Evolutionary conservation across 2,113 vertebrate species (phyloP).

Genomic region (Zapornia atra): DNA sequence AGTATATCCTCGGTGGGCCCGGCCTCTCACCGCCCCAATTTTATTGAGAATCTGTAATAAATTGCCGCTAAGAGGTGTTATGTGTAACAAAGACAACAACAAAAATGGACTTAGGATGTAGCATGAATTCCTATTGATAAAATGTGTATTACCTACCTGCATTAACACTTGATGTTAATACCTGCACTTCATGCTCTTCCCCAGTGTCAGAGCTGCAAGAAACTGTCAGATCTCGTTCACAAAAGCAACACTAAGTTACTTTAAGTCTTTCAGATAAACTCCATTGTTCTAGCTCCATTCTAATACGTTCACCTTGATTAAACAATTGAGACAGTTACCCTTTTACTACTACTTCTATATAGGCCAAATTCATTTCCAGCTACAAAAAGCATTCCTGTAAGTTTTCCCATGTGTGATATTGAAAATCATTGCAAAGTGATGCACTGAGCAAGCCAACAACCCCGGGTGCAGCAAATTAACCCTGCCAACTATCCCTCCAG

Average conservation of each 20-base stretch:
- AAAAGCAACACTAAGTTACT: not conserved
- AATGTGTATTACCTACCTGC: fast-evolving
- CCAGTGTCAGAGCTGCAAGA: too few relatives aligned
- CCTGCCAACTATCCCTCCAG: not conserved
- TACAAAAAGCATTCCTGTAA: not conserved
- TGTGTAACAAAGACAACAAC: not conserved
- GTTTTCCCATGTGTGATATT: not conserved
- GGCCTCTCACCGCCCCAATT: not conserved
- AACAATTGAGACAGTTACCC: not conserved
- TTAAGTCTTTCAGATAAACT: not conserved
- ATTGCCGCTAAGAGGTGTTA: not conserved
- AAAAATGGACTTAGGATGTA: too few relatives aligned
- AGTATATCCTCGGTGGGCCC: not conserved
- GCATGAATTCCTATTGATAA: not conserved
- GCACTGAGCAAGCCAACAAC: not conserved
- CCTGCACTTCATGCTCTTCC: not conserved
- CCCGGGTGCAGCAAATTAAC: not conserved
- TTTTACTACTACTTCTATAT: not conserved
- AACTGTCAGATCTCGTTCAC: not conserved
- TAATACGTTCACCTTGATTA: not conserved
- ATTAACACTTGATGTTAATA: not conserved
- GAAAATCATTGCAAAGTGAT: not conserved
- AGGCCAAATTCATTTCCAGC: not conserved
- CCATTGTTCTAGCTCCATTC: too few relatives aligned
- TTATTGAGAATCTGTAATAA: not conserved